Evolutionary conservation across 2,888 invertebrate genomes (phyloP), one percentile per base, ranked within the genome.

Genomic region (Stomorhina lunata): DNA sequence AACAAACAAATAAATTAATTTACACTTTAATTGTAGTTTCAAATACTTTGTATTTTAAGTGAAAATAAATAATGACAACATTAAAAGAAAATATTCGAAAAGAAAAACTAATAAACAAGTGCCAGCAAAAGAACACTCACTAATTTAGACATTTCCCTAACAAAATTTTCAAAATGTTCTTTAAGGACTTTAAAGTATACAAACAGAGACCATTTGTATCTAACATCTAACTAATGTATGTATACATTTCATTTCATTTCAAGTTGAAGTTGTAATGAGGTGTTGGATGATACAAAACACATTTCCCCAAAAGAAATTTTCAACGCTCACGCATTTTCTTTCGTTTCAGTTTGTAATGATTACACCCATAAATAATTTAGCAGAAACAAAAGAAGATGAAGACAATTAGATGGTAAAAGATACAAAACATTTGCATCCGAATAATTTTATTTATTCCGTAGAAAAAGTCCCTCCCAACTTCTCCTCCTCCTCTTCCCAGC

Each of bases 261-360:
- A 34, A 48, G 34, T 57, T 57, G 37, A n/a, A 32, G 22, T 68
- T 73, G 77, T 50, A 78, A 77, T 72, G 66, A 77, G 68, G 43
- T 68, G 53, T 17, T 73, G 77, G n/a, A 25, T 55, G 43, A 76
- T 55, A 73, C 34, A 27, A 81, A 81, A 81, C 45, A 61, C 53
- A 77, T 68, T 61, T 69, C 5, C 55, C 27, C 20, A 22, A 32
- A 37, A 65, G 29, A 10, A 29, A n/a, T 45, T 48, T n/a, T 34
- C 22, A 6, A 17, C 9, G n/a, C 6, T 32, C 43, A 29, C 32
- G 2, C 48, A 12, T 50, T 80, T 61, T 37, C 1, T 43, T 17
- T 57, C 34, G 2, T 43, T 17, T 57, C 34, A 63, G 32, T 37
- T n/a, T 37, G 9, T 45, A 29, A 57, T 43, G 43, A 55, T 55